phyloP scores from a whole-genome alignment of 2,888 invertebrate genomes.

The Neoaliturus tenellus region DNA sequence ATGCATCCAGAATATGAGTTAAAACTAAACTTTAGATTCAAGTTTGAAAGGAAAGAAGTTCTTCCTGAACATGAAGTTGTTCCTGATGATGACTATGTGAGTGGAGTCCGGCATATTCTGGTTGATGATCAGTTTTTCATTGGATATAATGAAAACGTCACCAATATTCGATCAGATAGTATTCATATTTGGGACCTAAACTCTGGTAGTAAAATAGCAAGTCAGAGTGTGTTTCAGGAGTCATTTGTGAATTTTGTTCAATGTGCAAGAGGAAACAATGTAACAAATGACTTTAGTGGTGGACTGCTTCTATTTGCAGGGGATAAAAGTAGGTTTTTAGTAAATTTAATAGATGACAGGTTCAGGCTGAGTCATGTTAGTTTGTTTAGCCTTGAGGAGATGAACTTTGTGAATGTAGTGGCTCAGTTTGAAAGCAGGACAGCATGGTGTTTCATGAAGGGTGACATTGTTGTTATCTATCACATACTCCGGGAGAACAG shows the following conservation, averaged over 20 bases:
- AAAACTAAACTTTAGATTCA: neutral
- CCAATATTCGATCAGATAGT: neutral
- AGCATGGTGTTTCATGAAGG: conserved; percentile 3
- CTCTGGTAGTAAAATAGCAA: neutral
- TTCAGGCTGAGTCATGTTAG: neutral
- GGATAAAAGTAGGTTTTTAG: neutral
- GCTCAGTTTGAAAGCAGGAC: neutral
- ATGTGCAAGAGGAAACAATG: neutral
- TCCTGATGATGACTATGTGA: neutral
- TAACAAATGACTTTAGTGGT: neutral
- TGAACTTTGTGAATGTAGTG: neutral
- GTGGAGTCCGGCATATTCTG: conserved; percentile 1
- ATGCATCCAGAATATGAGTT: neutral
- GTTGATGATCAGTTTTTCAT: neutral
- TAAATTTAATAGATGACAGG: conserved; percentile 3
- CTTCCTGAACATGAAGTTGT: neutral
- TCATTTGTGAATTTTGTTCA: neutral
- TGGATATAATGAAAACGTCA: neutral
- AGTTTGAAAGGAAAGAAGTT: neutral
- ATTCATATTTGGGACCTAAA: conserved; percentile 1
- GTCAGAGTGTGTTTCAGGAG: neutral
- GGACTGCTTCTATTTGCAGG: neutral
- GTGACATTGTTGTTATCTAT: neutral
- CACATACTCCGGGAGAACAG: neutral
- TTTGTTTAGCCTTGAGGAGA: neutral